phyloP scores from a whole-genome alignment of 1,140 invertebrate species.

The Drosophila kohkoa region DNA sequence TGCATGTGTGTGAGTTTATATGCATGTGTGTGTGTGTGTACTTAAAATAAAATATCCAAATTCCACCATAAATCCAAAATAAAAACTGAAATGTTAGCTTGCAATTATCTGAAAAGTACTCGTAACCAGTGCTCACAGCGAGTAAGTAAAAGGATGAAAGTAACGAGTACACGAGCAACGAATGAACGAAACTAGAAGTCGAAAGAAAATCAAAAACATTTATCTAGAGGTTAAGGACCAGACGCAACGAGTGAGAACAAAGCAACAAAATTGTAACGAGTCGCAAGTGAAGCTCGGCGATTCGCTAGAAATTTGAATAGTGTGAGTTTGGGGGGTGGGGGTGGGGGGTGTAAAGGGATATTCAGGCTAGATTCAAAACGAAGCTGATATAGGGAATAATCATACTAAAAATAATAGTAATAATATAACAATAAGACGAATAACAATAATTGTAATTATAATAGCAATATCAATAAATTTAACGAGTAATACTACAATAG shows the following conservation, averaged over 20 bases:
- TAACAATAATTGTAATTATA: conserved; percentile 1
- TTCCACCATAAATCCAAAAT: conserved; percentile 20
- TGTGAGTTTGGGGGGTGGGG: not conserved
- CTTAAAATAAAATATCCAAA: conserved; percentile 30
- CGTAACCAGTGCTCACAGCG: not conserved
- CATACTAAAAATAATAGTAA: conserved; percentile 8
- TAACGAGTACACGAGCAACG: conserved; percentile 13
- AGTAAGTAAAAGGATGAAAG: not conserved
- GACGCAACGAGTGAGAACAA: conserved; percentile 2
- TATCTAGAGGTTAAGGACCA: conserved; percentile 4
- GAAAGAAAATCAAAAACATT: not conserved
- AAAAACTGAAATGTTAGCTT: conserved; percentile 10
- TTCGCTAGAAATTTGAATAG: not conserved
- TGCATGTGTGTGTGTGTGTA: conserved; percentile 9
- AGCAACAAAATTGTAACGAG: conserved; percentile 3
- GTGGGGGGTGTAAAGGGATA: not conserved
- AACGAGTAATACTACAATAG: not conserved
- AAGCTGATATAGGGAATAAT: not conserved
- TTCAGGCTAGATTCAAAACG: conserved; percentile 1
- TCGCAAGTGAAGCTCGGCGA: not conserved
- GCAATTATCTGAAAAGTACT: conserved; percentile 1
- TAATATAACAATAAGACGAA: not conserved
- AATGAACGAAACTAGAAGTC: not conserved
- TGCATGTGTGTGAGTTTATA: conserved; percentile 13
- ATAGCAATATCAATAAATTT: conserved; percentile 5